Percentiles rank a stretch among this genome's conserved stretches.
phyloP scores from a whole-genome alignment of 2,888 invertebrate species.

The Plebejus melissa region DNA sequence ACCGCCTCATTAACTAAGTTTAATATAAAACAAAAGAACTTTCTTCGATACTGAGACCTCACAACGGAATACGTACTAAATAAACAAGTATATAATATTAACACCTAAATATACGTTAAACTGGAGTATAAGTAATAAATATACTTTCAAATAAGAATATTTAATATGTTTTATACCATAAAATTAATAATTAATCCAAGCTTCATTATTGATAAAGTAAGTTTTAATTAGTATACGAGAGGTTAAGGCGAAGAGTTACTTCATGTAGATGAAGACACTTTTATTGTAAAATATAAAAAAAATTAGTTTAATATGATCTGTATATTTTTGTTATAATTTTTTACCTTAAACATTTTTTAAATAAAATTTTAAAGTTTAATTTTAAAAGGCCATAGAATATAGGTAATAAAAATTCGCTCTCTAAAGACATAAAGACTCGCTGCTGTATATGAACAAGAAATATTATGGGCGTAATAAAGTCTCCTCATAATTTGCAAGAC shows the following conservation, averaged over 20 bases:
- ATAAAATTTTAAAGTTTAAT: not conserved
- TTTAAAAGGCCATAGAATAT: not conserved
- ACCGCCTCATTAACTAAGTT: too few relatives aligned
- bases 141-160: not conserved
- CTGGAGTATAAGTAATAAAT: not conserved
- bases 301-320: not conserved
- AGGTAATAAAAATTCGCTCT: not conserved
- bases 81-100: not conserved
- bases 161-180: not conserved
- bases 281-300: not conserved
- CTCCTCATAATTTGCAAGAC: slow-evolving; percentile 15
- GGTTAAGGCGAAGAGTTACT: not conserved
- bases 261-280: slow-evolving; percentile 5
- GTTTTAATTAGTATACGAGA: slow-evolving; percentile 9
- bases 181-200: not conserved
- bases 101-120: not conserved
- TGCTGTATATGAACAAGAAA: not conserved
- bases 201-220: not conserved
- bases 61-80: not conserved
- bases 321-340: too few relatives aligned
- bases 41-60: not conserved
- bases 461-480: slow-evolving; percentile 17
- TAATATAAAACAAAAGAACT: too few relatives aligned
- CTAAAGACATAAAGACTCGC: too few relatives aligned
- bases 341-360: not conserved